Evolutionary conservation across 1,140 invertebrate species (phyloP).

Genomic region (Drosophila pectinifera): DNA sequence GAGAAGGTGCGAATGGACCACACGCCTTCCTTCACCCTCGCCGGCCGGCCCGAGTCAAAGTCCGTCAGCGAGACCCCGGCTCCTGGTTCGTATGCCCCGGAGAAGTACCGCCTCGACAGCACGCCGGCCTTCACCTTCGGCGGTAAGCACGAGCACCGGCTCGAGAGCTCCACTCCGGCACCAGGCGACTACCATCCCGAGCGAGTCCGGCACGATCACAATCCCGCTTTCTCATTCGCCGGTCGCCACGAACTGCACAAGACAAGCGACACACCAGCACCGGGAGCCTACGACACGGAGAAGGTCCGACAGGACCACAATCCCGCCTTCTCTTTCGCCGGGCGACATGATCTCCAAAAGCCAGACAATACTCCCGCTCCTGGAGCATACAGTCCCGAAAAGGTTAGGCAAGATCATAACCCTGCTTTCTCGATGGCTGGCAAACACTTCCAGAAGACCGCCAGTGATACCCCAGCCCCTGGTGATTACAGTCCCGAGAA

Average conservation of each 20-base stretch:
- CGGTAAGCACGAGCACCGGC: slow-evolving; percentile 86
- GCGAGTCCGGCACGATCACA: slow-evolving; percentile 85
- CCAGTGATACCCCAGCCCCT: slow-evolving; percentile 90
- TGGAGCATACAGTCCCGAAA: slow-evolving; percentile 88
- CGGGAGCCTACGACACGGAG: slow-evolving; percentile 87
- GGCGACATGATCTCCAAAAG: slow-evolving; percentile 86
- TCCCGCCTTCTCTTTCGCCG: slow-evolving; percentile 85
- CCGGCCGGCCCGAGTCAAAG: slow-evolving; percentile 85
- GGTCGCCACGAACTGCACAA: slow-evolving; percentile 86
- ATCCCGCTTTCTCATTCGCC: slow-evolving; percentile 86
- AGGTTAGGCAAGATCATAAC: slow-evolving; percentile 86
- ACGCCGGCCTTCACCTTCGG: slow-evolving; percentile 87
- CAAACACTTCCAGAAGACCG: slow-evolving; percentile 85
- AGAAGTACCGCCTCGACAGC: slow-evolving; percentile 87
- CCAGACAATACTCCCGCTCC: slow-evolving; percentile 86
- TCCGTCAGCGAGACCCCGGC: slow-evolving; percentile 87
- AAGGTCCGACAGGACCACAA: slow-evolving; percentile 88
- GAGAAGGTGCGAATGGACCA: slow-evolving; percentile 88
- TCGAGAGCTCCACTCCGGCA: slow-evolving; percentile 90
- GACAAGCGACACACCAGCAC: slow-evolving; percentile 86
- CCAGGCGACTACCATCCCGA: slow-evolving; percentile 92
- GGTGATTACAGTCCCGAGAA: slow-evolving; percentile 92
- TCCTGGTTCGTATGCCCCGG: slow-evolving; percentile 87
- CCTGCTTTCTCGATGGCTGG: slow-evolving; percentile 86
- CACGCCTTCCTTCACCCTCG: slow-evolving; percentile 87